Conservation (phyloP, 2,113 vertebrate species). For the Ahaetulla prasina region DNA sequence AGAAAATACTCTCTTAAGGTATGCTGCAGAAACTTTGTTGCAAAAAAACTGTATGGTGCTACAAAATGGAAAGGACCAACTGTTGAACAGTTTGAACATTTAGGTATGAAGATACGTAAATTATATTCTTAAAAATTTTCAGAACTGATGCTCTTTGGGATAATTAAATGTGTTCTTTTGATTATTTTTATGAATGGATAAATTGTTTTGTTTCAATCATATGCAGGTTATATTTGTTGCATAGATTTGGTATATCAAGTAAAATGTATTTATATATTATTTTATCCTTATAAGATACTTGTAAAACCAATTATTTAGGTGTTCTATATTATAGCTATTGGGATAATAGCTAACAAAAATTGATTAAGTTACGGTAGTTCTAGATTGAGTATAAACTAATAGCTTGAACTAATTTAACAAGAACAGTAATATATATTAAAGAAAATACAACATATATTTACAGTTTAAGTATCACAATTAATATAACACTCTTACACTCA, state of each 20-base stretch:
- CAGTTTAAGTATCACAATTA: not conserved
- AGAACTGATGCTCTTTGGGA: not conserved
- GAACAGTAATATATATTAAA: not conserved
- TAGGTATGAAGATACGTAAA: constrained; percentile 62
- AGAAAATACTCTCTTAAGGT: constrained; percentile 75
- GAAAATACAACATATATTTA: not conserved
- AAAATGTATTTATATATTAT: not conserved
- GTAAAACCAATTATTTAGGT: not conserved
- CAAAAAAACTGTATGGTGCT: constrained; percentile 64
- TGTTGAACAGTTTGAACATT: constrained; percentile 6
- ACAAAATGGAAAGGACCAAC: not conserved
- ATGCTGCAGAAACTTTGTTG: constrained; percentile 78
- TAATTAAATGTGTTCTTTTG: not conserved
- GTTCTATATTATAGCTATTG: not conserved
- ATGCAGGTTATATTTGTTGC: not conserved
- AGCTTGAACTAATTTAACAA: not conserved
- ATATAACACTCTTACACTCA: not conserved
- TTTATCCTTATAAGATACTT: not conserved
- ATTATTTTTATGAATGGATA: not conserved
- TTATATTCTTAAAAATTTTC: not conserved
- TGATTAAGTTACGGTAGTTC: not conserved
- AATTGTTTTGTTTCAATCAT: not conserved
- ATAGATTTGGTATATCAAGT: not conserved
- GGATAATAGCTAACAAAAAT: not conserved
- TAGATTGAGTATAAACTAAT: not conserved